Base-by-base conservation (phyloP, 2,113 vertebrate species). In the Corvus moneduloides region DNA sequence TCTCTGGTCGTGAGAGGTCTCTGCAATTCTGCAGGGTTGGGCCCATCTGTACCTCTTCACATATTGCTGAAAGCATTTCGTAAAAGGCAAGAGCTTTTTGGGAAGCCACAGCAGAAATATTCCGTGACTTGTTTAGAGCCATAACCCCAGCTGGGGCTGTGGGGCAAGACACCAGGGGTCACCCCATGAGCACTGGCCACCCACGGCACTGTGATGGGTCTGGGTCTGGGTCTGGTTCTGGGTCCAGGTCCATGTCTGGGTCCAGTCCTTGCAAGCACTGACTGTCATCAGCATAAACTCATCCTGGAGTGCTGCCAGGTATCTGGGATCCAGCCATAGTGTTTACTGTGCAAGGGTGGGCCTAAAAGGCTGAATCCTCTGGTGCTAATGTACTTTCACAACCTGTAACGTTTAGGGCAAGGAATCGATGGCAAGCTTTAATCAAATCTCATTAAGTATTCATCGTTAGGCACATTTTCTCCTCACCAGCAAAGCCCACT, bases 131-230 rank as follows among this genome's bases (percentile, higher is more conserved):
- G 7, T 74, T 88, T 68, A 44, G 35, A 85, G 61, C 33, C n/a
- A 28, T 56, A 72, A 80, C 72, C 39, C 16, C 30, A 55, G 39
- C 22, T 84, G 73, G 9, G 28, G 10, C 28, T 35, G 32, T 55
- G 22, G 61, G 24, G 19, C 26, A 61, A 48, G 26, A 30, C 13
- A 62, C 1, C 0, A 17, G 8, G 11, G 0, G 7, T 81, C 6
- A 2, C 13, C 16, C 32, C 41, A 15, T 1, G 7, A 68, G 16
- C 32, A 18, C 16, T 10, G 9, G n/a, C 22, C 56, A 41, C 28
- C 21, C 1, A 1, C 0, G 0, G 39, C 28, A 32, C 35, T 1
- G 1, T 46, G 11, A 8, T 62, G 35, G 28, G 3, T 33, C 44
- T 48, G 37, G 17, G 44, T 62, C 1, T 1, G 23, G 27, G 1